Evolutionary conservation across 2,797 vertebrate genomes (phyloP), one percentile per base, ranked within the genome.

Genomic region (Echiichthys vipera): DNA sequence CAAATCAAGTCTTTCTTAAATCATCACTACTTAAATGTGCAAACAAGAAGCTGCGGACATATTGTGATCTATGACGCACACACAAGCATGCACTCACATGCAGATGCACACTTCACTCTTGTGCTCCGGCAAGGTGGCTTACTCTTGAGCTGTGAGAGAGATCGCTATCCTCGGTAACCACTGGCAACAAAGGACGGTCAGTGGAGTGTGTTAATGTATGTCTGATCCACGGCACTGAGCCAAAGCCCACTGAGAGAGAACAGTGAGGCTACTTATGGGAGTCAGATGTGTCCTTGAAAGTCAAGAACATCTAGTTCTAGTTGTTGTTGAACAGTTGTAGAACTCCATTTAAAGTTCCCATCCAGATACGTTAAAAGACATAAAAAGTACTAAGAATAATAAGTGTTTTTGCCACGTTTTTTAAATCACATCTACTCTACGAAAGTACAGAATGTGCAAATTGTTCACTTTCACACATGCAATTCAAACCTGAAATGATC

Each of bases 121-220:
- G 65, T 62, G 62, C 58, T 78, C 63, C 30, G 56, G 70, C 45
- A 61, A 66, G 57, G 55, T 50, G 65, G 58, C 70, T 67, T 12
- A 24, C 30, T 57, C 71, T 72, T 10, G 17, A 65, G 61, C 67
- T 42, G 42, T 2, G 37, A 56, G 63, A 68, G 71, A 74, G 65
- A 71, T 71, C 24, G 2, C 65, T 78, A 61, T 86, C 66, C 68
- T 61, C 37, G 0, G 88, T 89, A 73, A 67, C 88, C 62, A 59
- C 2, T 40, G 57, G 88, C 83, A 84, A 93, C 88, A 76, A 77
- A 75, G 45, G 62, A 42, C 9, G 17, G 49, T 51, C 71, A 57
- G 66, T 79, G 2, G 37, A 81, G 80, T 78, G 81, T 47, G 59
- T 49, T 66, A 47, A 74, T 63, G 79, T 69, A 55, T 22, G 74